Conservation (phyloP, 1,140 invertebrate genomes). For the Apocrypta bakeri region DNA sequence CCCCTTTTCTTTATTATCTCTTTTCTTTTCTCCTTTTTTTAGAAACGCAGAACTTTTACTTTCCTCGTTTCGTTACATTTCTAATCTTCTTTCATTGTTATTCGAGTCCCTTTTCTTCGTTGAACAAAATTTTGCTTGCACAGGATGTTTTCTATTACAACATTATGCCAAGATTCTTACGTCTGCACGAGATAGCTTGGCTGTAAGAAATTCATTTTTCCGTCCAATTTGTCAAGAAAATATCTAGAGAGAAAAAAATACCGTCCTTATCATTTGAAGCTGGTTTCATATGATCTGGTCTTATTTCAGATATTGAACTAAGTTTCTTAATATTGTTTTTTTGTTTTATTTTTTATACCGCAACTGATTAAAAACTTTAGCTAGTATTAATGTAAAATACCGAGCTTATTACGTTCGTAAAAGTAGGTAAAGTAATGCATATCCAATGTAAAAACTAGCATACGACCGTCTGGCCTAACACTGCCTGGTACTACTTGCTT, state of each 20-base stretch:
- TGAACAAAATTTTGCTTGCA: no score
- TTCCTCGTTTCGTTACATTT: background rate
- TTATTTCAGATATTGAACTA: no score
- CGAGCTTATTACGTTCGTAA: background rate
- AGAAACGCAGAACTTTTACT: background rate
- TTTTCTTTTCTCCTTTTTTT: background rate
- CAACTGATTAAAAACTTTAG: no score
- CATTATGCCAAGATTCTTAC: no score
- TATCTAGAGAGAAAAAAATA: background rate
- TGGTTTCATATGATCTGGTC: no score
- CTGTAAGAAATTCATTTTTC: no score
- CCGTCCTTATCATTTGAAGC: background rate
- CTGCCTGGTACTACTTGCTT: constrained; percentile 67
- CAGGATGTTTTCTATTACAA: no score
- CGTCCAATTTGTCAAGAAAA: no score
- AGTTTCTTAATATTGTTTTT: no score
- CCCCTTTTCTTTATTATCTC: background rate
- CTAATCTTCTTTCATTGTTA: background rate
- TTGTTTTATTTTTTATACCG: no score
- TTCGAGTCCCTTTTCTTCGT: background rate
- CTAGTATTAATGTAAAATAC: no score
- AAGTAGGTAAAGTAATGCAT: background rate
- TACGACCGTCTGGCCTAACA: constrained; percentile 60
- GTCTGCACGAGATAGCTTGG: no score
- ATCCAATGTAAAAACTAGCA: background rate